phyloP scores from a whole-genome alignment of 2,888 invertebrate genomes.

The Amphipyra berbera region DNA sequence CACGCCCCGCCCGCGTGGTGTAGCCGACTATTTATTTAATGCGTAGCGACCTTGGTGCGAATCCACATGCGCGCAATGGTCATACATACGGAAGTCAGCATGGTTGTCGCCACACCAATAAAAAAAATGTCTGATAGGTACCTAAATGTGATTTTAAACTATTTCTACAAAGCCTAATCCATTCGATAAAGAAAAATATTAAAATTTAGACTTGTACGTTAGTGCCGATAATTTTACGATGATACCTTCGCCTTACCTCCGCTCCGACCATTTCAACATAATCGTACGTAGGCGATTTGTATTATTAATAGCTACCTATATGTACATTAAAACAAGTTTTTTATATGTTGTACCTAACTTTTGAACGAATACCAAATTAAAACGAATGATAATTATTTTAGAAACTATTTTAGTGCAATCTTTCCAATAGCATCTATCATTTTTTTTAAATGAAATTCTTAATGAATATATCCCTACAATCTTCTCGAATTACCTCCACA shows the following conservation, averaged over 20 bases:
- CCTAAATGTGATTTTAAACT: slow-evolving; percentile 12
- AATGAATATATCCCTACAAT: too few species aligned
- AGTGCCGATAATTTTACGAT: background rate
- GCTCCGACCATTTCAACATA: too few species aligned
- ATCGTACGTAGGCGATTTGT: background rate
- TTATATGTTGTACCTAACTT: too few species aligned
- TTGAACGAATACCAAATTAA: too few species aligned
- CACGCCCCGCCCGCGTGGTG: slow-evolving; percentile 69
- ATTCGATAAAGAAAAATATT: slow-evolving; percentile 9
- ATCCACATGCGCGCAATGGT: slow-evolving; percentile 69
- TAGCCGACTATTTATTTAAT: slow-evolving; percentile 64
- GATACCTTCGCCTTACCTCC: too few species aligned
- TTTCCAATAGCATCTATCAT: too few species aligned
- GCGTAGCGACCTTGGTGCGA: slow-evolving; percentile 73
- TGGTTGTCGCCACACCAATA: slow-evolving; percentile 54
- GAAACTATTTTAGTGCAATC: too few species aligned
- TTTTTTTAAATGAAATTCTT: too few species aligned
- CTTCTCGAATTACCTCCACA: too few species aligned
- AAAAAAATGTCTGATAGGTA: slow-evolving; percentile 19
- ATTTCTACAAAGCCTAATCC: slow-evolving; percentile 17
- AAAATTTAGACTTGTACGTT: background rate
- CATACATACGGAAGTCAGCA: slow-evolving; percentile 73
- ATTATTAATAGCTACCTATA: too few species aligned
- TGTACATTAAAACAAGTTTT: too few species aligned
- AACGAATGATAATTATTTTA: too few species aligned